Evolutionary conservation across 2,113 vertebrate species (phyloP), one percentile per base, ranked within the genome.

Genomic region (Elephantulus edwardii): DNA sequence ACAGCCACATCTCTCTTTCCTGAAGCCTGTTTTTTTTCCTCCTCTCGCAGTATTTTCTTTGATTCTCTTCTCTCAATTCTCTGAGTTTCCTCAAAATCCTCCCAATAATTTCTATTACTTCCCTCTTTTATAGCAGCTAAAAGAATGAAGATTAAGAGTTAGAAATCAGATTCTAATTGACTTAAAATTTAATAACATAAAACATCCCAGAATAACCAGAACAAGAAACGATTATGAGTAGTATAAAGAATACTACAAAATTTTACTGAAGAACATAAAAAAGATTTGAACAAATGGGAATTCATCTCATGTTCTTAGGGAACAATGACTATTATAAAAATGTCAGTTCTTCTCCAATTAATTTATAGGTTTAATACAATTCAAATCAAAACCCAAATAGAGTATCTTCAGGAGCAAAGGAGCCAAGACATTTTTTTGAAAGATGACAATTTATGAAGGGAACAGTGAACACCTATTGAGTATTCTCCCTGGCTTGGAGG

Each of bases 231-330:
- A 40, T 38, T 26, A 94, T 88, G 19, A 91, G 80, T 0, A 2
- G 64, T 58, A 90, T 89, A 83, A 92, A 90, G 91, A 94, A 75
- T 87, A 76, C 38, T 75, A 89, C 44, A 92, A 91, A 86, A 93
- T 94, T 95, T 92, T 91, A 95, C 90, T 79, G 64, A 93, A 66
- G 86, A 90, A 52, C 70, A 76, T 92, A 95, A 96, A 96, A 92
- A 92, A 93, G 38, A 88, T 14, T 56, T 90, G 56, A 80, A 71
- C 78, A 75, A 90, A 91, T 79, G 64, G 33, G 58, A 82, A 94
- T 30, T 75, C 71, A 46, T 88, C 42, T 64, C 75, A 82, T 13
- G 9, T 90, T 82, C 56, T 58, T 76, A 3, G 83, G 14, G 88
- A 91, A 82, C 33, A 75, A 81, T 79, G 50, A 90, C 85, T 85